phyloP scores from a whole-genome alignment of 2,888 invertebrate genomes.

The Apoda limacodes region DNA sequence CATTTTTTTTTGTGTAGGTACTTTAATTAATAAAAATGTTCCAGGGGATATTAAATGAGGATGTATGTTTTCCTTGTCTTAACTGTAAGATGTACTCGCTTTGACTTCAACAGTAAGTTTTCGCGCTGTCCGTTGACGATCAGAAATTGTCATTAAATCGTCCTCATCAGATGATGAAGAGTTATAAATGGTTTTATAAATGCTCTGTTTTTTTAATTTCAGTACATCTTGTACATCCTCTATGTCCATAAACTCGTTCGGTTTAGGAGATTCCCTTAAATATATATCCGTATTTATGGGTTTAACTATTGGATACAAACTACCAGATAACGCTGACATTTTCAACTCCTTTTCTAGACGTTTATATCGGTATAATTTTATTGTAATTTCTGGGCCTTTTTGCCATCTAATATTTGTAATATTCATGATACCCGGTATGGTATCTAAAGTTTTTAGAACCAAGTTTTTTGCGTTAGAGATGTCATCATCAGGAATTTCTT shows the following conservation, averaged over 20 bases:
- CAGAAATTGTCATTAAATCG: slow-evolving; percentile 13
- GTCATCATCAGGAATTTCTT: slow-evolving; percentile 14
- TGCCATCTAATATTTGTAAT: slow-evolving; percentile 19
- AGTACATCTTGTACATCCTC: slow-evolving; percentile 11
- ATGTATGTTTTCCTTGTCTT: no score
- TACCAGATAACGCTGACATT: slow-evolving; percentile 5
- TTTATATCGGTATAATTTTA: slow-evolving; percentile 10
- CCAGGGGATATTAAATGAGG: no score
- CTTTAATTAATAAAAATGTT: no score
- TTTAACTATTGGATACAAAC: slow-evolving; percentile 6
- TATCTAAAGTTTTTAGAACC: slow-evolving; percentile 16
- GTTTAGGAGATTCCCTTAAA: slow-evolving; percentile 9
- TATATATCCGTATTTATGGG: slow-evolving; percentile 4
- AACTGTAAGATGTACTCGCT: slow-evolving; percentile 7
- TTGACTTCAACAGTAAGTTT: slow-evolving; percentile 7
- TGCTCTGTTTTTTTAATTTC: slow-evolving; percentile 15
- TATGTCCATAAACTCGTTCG: slow-evolving; percentile 10
- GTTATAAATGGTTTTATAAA: no score
- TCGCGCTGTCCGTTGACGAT: no score
- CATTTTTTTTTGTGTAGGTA: slow-evolving; percentile 4
- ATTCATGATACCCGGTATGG: slow-evolving; percentile 20
- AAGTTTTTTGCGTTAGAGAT: slow-evolving; percentile 8
- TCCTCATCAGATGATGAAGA: slow-evolving; percentile 15
- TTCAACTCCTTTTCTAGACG: slow-evolving; percentile 11
- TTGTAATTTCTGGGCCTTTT: slow-evolving; percentile 12